Evolutionary conservation across 2,113 vertebrate genomes (phyloP).

Genomic region (Sceloporus tristichus): DNA sequence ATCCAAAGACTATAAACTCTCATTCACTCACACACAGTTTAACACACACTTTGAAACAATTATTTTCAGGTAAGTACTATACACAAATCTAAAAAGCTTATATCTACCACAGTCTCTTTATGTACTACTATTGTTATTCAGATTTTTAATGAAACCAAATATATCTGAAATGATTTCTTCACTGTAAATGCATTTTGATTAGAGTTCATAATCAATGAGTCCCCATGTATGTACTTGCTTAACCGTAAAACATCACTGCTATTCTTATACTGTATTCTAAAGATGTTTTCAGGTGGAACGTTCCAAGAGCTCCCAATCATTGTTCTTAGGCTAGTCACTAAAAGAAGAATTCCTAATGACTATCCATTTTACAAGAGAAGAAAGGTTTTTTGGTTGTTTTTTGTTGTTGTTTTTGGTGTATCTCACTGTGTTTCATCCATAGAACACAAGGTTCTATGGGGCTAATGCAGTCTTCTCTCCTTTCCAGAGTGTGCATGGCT

Average conservation of each 20-base stretch:
- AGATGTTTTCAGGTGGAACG: background rate
- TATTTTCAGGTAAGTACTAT: background rate
- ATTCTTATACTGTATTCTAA: background rate
- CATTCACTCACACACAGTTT: background rate
- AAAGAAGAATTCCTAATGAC: background rate
- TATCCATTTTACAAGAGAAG: background rate
- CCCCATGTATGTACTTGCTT: background rate
- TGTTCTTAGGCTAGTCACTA: background rate
- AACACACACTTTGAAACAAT: background rate
- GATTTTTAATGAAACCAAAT: background rate
- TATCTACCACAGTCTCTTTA: background rate
- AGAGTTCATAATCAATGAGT: background rate
- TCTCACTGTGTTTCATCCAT: too few species aligned
- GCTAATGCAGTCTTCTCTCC: too few species aligned
- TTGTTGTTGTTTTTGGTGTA: too few species aligned
- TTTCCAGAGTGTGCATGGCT: too few species aligned
- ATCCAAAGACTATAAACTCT: background rate
- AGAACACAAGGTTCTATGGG: too few species aligned
- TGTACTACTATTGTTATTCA: slow-evolving; percentile 1
- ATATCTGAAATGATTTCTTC: slow-evolving; percentile 8
- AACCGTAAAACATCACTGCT: background rate
- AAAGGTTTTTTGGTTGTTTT: background rate
- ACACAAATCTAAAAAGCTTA: slow-evolving; percentile 3
- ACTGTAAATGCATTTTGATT: slow-evolving; percentile 20
- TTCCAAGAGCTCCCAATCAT: background rate